phyloP scores from a whole-genome alignment of 2,888 invertebrate species.

The Nymphalis polychloros region DNA sequence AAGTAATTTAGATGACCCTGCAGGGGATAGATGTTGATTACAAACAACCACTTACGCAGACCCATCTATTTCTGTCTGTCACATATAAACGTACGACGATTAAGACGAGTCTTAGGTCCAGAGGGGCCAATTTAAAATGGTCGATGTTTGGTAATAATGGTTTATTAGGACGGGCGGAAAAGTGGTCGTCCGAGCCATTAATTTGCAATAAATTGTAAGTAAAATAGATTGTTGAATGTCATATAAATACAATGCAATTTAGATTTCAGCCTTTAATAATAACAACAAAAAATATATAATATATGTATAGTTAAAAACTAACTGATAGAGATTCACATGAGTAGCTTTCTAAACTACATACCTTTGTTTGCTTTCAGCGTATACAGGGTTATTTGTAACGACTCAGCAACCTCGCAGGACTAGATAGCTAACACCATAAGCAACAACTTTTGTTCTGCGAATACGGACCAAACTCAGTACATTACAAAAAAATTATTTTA shows the following conservation, averaged over 20 bases:
- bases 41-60: slow-evolving; percentile 59
- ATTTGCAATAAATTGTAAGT: slow-evolving; percentile 38
- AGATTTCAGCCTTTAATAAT: too few relatives aligned
- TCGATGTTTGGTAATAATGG: slow-evolving; percentile 43
- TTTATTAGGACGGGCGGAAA: slow-evolving; percentile 40
- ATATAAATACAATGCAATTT: not conserved
- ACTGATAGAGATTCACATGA: too few relatives aligned
- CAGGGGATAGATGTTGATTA: slow-evolving; percentile 66
- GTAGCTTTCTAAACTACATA: too few relatives aligned
- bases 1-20: slow-evolving; percentile 72
- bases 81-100: slow-evolving; percentile 44
- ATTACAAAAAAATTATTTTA: too few relatives aligned
- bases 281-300: too few relatives aligned
- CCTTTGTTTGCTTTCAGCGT: too few relatives aligned
- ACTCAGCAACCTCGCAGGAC: too few relatives aligned
- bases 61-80: slow-evolving; percentile 45
- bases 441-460: too few relatives aligned
- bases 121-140: slow-evolving; percentile 43
- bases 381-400: too few relatives aligned
- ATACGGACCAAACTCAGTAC: too few relatives aligned
- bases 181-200: slow-evolving; percentile 38
- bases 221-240: slow-evolving; percentile 27
- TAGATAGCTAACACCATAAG: too few relatives aligned
- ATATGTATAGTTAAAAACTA: too few relatives aligned
- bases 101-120: slow-evolving; percentile 33